A percentile compares a stretch with the other conserved stretches of the same genome.
These are phyloP conservation scores for Tolypeutes matacus DNA, from an alignment of 2,797 vertebrate species.

Conservation along the genomic window DNA sequence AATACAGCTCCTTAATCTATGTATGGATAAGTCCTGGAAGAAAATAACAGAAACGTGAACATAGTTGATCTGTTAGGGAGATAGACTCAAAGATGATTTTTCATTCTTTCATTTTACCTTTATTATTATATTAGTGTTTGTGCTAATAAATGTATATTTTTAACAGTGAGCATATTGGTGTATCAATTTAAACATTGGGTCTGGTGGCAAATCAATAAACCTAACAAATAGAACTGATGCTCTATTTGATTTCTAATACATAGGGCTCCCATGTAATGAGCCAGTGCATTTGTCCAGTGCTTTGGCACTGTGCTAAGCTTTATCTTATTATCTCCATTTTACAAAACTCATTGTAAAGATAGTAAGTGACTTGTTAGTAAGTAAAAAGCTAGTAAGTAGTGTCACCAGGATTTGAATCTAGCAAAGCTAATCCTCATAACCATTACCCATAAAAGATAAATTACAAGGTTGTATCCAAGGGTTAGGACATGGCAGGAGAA, in stretches of 20 bases:
- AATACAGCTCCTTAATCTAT: neutral
- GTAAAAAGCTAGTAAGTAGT: neutral
- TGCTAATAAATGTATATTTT: neutral
- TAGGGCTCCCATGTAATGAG: neutral
- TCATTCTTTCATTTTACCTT: neutral
- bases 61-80: neutral
- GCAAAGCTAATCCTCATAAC: neutral
- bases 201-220: constrained; percentile 21
- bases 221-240: neutral
- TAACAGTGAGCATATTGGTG: constrained; percentile 6
- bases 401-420: neutral
- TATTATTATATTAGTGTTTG: neutral
- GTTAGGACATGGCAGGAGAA: neutral
- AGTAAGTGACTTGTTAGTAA: neutral
- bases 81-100: neutral
- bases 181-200: neutral
- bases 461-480: neutral
- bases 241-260: constrained; percentile 30
- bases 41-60: neutral
- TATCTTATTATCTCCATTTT: neutral
- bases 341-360: constrained; percentile 37
- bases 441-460: neutral
- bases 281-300: neutral
- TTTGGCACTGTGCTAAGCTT: neutral
- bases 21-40: neutral